Percentiles rank a stretch among this genome's conserved stretches.
These are phyloP conservation scores for Sigmodon hispidus DNA, from an alignment of 2,113 vertebrate genomes.

Conservation along the genomic window DNA sequence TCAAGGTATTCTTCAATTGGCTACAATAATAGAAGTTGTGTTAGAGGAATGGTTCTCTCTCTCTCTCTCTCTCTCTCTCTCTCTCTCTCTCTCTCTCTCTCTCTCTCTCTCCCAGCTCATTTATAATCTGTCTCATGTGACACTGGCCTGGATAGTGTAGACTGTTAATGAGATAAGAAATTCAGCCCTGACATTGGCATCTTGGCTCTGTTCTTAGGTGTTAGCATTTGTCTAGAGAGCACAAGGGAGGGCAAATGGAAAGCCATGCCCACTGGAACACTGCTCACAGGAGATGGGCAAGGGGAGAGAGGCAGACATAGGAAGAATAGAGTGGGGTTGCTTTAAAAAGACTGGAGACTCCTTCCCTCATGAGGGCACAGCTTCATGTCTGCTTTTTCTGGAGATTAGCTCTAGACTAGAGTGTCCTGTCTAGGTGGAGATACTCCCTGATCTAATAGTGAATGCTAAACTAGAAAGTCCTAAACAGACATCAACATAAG, in stretches of 20 bases:
- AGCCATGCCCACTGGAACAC: accelerated
- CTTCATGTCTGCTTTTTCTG: not conserved
- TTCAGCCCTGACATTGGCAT: slow-evolving; percentile 27
- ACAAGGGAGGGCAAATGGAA: too few relatives aligned
- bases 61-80: not conserved
- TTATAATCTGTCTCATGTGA: not conserved
- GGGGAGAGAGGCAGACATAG: not conserved
- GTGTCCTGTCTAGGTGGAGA: too few relatives aligned
- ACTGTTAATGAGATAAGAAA: not conserved
- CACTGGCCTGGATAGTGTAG: not conserved
- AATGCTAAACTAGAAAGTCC: not conserved
- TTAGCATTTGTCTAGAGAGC: not conserved
- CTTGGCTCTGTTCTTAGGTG: not conserved
- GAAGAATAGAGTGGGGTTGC: not conserved
- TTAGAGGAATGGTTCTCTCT: not conserved
- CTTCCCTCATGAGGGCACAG: not conserved
- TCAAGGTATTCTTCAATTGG: not conserved
- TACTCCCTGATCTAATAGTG: not conserved
- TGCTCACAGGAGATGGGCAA: too few relatives aligned
- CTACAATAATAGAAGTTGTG: not conserved
- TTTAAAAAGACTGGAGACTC: not conserved
- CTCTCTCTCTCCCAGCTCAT: not conserved
- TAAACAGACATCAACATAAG: not conserved
- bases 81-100: not conserved
- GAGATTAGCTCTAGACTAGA: not conserved